Evolutionary conservation across 2,797 vertebrate genomes (phyloP).

Genomic region (Clamator glandarius): DNA sequence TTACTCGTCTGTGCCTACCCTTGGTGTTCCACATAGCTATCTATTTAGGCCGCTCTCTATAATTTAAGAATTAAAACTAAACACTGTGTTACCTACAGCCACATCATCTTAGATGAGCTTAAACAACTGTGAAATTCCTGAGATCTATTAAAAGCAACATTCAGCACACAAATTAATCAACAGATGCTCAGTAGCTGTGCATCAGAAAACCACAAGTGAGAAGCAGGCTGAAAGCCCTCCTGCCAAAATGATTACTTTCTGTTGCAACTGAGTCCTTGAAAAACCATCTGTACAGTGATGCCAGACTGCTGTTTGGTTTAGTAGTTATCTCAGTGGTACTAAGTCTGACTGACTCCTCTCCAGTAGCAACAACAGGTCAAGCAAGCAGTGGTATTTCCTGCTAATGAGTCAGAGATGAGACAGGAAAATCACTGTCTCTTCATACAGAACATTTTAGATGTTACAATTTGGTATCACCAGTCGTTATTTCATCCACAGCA

Average conservation of each 20-base stretch:
- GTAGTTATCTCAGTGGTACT: neutral
- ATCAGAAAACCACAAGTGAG: constrained; percentile 54
- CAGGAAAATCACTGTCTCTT: neutral
- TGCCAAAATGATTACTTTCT: neutral
- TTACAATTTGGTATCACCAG: neutral
- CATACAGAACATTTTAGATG: neutral
- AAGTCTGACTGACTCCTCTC: neutral
- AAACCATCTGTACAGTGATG: neutral
- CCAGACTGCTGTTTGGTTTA: neutral
- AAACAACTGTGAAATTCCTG: constrained; percentile 47
- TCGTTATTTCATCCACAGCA: neutral
- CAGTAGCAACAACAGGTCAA: neutral
- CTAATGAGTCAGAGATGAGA: constrained; percentile 20
- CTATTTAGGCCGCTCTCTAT: constrained; percentile 21
- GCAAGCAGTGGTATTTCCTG: constrained; percentile 18
- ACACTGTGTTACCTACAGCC: constrained; percentile 52
- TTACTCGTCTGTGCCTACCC: neutral
- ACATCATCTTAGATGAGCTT: constrained; percentile 45
- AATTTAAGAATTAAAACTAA: constrained; percentile 57
- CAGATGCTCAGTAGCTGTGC: constrained; percentile 33
- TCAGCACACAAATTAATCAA: neutral
- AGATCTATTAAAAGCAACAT: constrained; percentile 50
- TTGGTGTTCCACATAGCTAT: neutral
- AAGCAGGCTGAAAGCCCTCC: neutral
- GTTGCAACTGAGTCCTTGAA: neutral